Base-by-base conservation (phyloP, 2,797 vertebrate species). In the Molossus alvarezi region DNA sequence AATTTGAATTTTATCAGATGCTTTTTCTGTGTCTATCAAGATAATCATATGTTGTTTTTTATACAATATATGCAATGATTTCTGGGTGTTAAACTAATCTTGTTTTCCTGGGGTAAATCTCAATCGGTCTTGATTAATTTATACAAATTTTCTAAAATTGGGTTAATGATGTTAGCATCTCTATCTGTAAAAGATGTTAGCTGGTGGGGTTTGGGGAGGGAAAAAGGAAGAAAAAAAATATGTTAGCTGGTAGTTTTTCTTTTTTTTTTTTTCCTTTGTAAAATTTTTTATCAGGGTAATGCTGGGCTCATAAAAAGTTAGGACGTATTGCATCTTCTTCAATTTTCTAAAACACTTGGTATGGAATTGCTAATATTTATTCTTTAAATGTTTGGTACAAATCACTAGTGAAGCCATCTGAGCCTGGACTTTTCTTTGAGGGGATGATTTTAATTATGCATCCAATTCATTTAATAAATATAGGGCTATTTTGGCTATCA, bases 331-430 rank as follows among this genome's bases (percentile, higher is more conserved):
- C 10, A 55, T 51, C 12, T n/a, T 90, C 75, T 82, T 80, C 23
- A 75, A 41, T 25, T 64, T 90, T 84, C 72, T 57, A 9, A 6
- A 80, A 65, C 5, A 67, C 21, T 94, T 81, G 64, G 6, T 77
- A 18, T 2, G 48, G 5, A 75, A 73, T 37, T 53, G 48, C 79
- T 85, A 58, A 53, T 53, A 69, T 45, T 82, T 79, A 80, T 64
- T 89, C 55, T 93, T 88, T 81, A 75, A 60, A 62, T 89, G 15
- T 55, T 80, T 96, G 11, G 14, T 86, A 89, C 18, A 75, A 64
- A 55, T 62, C 48, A 45, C 33, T 9, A 69, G 48, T 9, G 17
- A 80, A 80, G 21, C 5, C 45, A 76, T 64, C 27, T 25, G 72
- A 80, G 33, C 21, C 2, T 55, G 37, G 6, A 60, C 21, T 89